Conservation (phyloP, 37 sponge, comb jelly and placozoan genomes). For the Ianthella basta region DNA sequence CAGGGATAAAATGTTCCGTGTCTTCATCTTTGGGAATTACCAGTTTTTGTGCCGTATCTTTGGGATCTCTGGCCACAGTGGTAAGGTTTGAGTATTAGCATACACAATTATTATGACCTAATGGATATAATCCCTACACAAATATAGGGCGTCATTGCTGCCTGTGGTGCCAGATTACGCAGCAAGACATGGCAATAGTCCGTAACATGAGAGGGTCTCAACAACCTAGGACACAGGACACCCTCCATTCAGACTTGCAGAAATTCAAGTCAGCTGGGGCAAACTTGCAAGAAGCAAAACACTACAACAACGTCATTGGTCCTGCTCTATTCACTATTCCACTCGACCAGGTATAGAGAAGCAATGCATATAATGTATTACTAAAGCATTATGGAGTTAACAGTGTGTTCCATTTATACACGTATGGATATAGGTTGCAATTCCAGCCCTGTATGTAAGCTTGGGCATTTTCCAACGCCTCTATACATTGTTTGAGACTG, state of each 20-base stretch:
- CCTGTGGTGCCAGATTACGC: slow-evolving; percentile 44
- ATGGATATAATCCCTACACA: background rate
- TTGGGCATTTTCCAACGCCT: background rate
- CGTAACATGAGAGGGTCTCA: background rate
- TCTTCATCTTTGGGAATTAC: slow-evolving; percentile 52
- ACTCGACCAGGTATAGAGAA: slow-evolving; percentile 16
- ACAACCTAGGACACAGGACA: background rate
- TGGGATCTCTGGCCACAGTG: slow-evolving; percentile 45
- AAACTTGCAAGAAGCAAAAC: slow-evolving; percentile 41
- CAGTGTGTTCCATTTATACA: too few relatives aligned
- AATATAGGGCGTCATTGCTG: slow-evolving; percentile 60
- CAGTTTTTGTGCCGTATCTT: slow-evolving; percentile 26
- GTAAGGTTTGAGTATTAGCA: background rate
- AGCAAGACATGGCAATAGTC: background rate
- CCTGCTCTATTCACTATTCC: slow-evolving; percentile 28
- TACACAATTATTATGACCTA: background rate
- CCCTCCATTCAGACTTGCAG: slow-evolving; percentile 12
- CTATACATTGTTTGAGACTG: background rate
- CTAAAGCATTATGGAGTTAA: too few relatives aligned
- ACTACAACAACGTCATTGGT: slow-evolving; percentile 49
- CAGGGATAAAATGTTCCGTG: slow-evolving; percentile 27
- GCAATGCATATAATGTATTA: background rate
- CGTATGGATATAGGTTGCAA: background rate
- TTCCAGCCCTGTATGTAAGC: background rate
- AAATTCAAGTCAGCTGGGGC: slow-evolving; percentile 25